Conservation (phyloP, 2,113 vertebrate genomes). For the Eublepharis macularius region DNA sequence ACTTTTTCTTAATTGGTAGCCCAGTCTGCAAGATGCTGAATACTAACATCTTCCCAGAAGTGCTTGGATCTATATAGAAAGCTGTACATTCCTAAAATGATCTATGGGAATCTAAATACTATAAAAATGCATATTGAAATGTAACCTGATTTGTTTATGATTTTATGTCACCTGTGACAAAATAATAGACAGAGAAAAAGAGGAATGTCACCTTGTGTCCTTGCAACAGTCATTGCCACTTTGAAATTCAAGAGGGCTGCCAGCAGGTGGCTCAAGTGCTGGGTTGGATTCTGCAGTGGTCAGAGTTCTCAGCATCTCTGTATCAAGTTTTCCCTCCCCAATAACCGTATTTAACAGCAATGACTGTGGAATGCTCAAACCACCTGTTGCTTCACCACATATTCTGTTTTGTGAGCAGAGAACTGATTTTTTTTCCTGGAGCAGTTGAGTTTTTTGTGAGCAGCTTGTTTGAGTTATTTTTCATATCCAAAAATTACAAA, state of each 20-base stretch:
- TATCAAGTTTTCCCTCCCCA: neutral
- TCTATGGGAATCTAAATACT: neutral
- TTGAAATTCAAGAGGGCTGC: neutral
- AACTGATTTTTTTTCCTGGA: too few species aligned
- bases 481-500: too few species aligned
- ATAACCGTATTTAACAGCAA: neutral
- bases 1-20: conserved; percentile 50
- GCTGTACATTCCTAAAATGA: conserved; percentile 34
- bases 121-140: conserved; percentile 23
- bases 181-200: neutral
- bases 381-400: too few species aligned
- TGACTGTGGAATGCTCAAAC: neutral
- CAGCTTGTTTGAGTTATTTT: too few species aligned
- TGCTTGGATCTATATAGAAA: conserved; percentile 1
- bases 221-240: neutral
- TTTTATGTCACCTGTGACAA: conserved; percentile 10
- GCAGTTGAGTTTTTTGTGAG: too few species aligned
- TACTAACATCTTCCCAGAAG: conserved; percentile 21
- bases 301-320: neutral
- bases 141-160: conserved; percentile 2
- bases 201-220: neutral
- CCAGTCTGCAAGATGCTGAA: conserved; percentile 19
- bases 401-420: too few species aligned
- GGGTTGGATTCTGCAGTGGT: neutral
- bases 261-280: neutral